Conservation (phyloP, 2,797 vertebrate genomes). For the Enteromius paludinosus region DNA sequence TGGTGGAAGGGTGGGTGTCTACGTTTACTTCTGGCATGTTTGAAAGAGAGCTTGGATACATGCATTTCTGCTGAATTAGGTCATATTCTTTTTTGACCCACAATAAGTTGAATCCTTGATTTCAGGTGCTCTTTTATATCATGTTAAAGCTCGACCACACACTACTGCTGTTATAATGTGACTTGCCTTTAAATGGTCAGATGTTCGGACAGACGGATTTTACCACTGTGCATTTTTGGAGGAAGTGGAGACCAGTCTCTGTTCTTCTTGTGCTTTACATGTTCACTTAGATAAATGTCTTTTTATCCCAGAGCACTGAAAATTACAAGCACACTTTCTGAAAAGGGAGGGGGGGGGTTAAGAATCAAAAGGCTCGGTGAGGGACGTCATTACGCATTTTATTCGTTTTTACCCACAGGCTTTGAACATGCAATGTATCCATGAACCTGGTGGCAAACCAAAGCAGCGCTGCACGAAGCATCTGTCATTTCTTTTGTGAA, state of each 20-base stretch:
- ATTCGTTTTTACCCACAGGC: conserved; percentile 24
- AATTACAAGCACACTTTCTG: conserved; percentile 45
- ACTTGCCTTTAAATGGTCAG: conserved; percentile 8
- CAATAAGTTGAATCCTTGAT: background rate
- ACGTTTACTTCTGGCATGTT: background rate
- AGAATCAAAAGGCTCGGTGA: conserved; percentile 37
- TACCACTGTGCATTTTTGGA: conserved; percentile 31
- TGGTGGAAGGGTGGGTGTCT: background rate
- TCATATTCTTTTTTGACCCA: background rate
- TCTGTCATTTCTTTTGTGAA: conserved; percentile 60
- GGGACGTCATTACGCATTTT: conserved; percentile 44
- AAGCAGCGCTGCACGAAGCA: conserved; percentile 72
- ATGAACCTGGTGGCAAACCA: conserved; percentile 68
- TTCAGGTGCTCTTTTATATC: conserved; percentile 13
- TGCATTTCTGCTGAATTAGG: background rate
- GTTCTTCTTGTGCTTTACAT: conserved; percentile 48
- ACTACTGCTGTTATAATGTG: background rate
- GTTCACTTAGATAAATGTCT: background rate
- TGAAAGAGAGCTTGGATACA: background rate
- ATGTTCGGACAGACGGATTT: background rate
- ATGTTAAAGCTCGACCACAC: background rate
- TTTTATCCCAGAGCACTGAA: conserved; percentile 6
- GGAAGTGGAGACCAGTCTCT: conserved; percentile 58
- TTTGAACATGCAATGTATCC: conserved; percentile 43
- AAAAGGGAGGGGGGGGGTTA: conserved; percentile 31